These are phyloP conservation scores for Agrochola litura DNA, from an alignment of 2,888 invertebrate genomes.

Conservation along the genomic window DNA sequence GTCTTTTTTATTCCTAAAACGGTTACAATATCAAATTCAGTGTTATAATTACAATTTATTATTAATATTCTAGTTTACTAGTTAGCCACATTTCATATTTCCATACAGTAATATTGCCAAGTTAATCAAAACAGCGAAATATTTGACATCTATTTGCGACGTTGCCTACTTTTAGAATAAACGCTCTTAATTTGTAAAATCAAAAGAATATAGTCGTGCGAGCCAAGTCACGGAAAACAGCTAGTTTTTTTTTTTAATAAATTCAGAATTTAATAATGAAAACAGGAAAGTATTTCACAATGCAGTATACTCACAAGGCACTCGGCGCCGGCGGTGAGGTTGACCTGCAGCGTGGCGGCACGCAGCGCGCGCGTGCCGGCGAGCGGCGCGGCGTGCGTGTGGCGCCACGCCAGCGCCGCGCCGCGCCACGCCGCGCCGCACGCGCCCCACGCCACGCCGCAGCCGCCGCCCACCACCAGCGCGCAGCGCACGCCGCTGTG, in stretches of 20 bases:
- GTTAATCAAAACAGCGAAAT: too few species aligned
- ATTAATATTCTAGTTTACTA: too few species aligned
- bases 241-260: neutral
- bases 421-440: slow-evolving; percentile 88
- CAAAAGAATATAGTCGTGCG: too few species aligned
- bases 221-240: neutral
- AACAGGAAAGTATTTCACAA: neutral
- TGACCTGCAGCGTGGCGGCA: slow-evolving; percentile 97
- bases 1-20: too few species aligned
- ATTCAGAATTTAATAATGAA: accelerated
- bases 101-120: too few species aligned
- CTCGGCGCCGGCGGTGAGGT: slow-evolving; percentile 95
- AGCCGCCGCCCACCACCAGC: slow-evolving; percentile 84
- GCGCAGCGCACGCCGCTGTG: slow-evolving; percentile 84
- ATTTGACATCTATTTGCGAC: too few species aligned
- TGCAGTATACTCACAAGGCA: slow-evolving; percentile 93
- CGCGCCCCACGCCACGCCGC: slow-evolving; percentile 91
- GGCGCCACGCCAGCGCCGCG: slow-evolving; percentile 92
- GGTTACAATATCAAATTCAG: too few species aligned
- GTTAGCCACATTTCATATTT: too few species aligned
- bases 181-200: too few species aligned
- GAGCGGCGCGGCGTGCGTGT: slow-evolving; percentile 89
- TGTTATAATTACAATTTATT: too few species aligned
- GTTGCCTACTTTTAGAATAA: too few species aligned
- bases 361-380: slow-evolving; percentile 80